Evolutionary conservation across 1,140 invertebrate genomes (phyloP), one percentile per base, ranked within the genome.

Genomic region (Drosophila sproati): DNA sequence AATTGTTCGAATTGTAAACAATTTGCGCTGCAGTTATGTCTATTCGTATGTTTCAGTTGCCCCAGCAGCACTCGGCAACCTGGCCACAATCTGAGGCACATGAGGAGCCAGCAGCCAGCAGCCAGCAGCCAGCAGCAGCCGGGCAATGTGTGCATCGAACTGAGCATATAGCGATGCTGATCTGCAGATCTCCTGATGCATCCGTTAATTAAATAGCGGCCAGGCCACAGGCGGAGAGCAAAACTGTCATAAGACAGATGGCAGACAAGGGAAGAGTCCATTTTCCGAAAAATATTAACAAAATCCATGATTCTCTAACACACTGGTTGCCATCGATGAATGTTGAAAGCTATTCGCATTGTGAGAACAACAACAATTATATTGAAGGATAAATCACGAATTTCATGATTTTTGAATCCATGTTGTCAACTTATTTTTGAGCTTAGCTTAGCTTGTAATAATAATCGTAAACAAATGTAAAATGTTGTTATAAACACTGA

Each of bases 1-100:
- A 70, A 81, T 78, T 85, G 83, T 86, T 77, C 78, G 82, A 87
- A 87, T 82, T 87, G 82, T 87, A 82, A 82, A 87, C 82, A 87
- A 87, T 87, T 87, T 86, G 78, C 80, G 82, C 80, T 78, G 77
- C 60, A 55, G 39, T 35, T 45, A 29, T 29, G 31, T 29, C 28
- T 37, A 34, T 37, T 12, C 32, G 28, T 12, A 4, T 41, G 29
- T 7, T 62, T 20, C 32, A 68, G 54, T 39, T 48, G 39, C 8
- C 48, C 62, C 32, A 47, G 50, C 31, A 47, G 39, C 73, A 72
- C 55, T 86, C 82, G 78, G 75, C 86, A 86, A 86, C 63, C 57
- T 66, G 51, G 35, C 34, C 47, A 51, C 32, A 47, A 12, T n/a
- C 12, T n/a, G 3, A 28, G 32, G 29, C 5, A 2, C 8, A 12